These are phyloP conservation scores for Villa cingulata DNA, from an alignment of 2,888 invertebrate genomes.

Conservation along the genomic window DNA sequence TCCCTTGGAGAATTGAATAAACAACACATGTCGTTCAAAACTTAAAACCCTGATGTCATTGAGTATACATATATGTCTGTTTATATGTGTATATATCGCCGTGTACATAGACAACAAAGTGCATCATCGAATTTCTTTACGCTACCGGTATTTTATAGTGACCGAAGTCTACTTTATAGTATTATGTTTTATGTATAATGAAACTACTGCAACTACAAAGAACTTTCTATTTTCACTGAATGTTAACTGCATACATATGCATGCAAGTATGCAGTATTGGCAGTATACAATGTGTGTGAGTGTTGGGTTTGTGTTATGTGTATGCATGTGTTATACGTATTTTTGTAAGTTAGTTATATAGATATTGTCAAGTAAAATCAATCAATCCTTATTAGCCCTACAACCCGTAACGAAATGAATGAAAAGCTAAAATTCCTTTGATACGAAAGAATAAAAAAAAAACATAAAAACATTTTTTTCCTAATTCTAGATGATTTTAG, in stretches of 20 bases:
- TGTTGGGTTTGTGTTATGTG: background rate
- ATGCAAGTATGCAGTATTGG: no score
- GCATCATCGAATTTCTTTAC: constrained; percentile 1
- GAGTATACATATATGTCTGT: no score
- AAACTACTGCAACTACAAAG: no score
- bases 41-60: constrained; percentile 12
- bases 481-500: background rate
- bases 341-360: background rate
- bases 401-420: constrained; percentile 8
- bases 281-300: no score
- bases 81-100: no score
- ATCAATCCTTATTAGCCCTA: constrained; percentile 18
- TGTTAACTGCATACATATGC: no score
- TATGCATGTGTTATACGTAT: background rate
- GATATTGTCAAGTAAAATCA: constrained; percentile 12
- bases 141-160: background rate
- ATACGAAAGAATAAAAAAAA: background rate
- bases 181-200: no score
- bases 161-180: no score
- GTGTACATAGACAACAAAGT: constrained; percentile 9
- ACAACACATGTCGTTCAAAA: constrained; percentile 20
- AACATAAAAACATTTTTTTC: no score
- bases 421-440: constrained; percentile 7
- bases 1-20: constrained; percentile 16
- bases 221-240: no score